Conservation (phyloP, 2,888 invertebrate genomes). For the Apodemia mormo region DNA sequence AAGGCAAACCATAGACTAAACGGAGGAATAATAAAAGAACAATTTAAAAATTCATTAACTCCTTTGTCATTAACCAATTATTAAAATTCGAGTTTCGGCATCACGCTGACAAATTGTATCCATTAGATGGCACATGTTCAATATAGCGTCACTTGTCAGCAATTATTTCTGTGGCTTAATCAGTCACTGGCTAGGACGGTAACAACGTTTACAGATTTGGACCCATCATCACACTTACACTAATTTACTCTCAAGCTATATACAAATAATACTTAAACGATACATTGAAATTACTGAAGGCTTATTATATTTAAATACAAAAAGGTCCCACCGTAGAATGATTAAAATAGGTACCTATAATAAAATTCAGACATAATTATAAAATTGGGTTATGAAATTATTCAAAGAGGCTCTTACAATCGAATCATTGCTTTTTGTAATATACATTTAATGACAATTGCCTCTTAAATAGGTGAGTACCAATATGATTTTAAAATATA, state of each 20-base stretch:
- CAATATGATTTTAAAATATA: too few relatives aligned
- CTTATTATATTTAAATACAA: background rate
- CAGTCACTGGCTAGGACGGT: slow-evolving; percentile 71
- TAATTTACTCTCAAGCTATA: slow-evolving; percentile 54
- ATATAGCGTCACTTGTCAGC: slow-evolving; percentile 8
- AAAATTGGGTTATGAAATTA: too few relatives aligned
- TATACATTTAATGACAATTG: too few relatives aligned
- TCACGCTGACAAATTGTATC: background rate
- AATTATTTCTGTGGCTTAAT: slow-evolving; percentile 31
- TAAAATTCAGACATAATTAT: too few relatives aligned
- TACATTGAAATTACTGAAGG: slow-evolving; percentile 47
- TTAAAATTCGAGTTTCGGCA: slow-evolving; percentile 14
- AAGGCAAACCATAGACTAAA: background rate
- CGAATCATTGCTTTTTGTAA: too few relatives aligned
- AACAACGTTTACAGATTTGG: slow-evolving; percentile 51
- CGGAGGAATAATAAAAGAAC: slow-evolving; percentile 5
- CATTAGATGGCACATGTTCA: background rate
- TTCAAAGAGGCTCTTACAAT: too few relatives aligned
- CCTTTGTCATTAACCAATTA: slow-evolving; percentile 8
- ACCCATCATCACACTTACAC: slow-evolving; percentile 44
- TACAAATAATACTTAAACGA: slow-evolving; percentile 74
- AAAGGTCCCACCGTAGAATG: background rate
- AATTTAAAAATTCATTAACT: slow-evolving; percentile 4
- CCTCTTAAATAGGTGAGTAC: too few relatives aligned
- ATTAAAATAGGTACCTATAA: background rate